Conservation (phyloP, 2,888 invertebrate genomes). For the Augochlorella aurata region DNA sequence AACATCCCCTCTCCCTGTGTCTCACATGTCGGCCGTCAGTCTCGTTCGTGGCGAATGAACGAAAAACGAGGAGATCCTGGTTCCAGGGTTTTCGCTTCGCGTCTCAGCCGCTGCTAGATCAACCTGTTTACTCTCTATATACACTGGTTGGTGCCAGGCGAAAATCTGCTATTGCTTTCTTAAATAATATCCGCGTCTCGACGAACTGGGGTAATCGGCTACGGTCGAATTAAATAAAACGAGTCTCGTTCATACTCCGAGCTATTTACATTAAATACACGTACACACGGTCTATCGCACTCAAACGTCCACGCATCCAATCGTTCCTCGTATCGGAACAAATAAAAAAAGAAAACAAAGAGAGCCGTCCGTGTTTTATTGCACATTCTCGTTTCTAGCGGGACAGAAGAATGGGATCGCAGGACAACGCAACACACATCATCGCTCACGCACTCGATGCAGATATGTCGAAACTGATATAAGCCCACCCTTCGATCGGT, state of each 20-base stretch:
- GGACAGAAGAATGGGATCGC: slow-evolving; percentile 40
- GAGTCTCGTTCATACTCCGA: slow-evolving; percentile 63
- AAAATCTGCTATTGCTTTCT: slow-evolving; percentile 77
- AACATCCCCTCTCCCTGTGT: slow-evolving; percentile 58
- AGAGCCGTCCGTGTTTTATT: slow-evolving; percentile 53
- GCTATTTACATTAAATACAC: slow-evolving; percentile 80
- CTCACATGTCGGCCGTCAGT: slow-evolving; percentile 18
- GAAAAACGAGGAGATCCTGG: slow-evolving; percentile 31
- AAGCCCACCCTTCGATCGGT: slow-evolving; percentile 52
- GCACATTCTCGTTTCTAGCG: slow-evolving; percentile 55
- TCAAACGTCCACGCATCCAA: background rate
- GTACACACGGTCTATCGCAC: background rate
- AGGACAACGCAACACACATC: slow-evolving; percentile 34
- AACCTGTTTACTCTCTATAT: slow-evolving; percentile 53
- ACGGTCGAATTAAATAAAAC: slow-evolving; percentile 70
- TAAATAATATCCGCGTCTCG: slow-evolving; percentile 76
- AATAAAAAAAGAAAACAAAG: background rate
- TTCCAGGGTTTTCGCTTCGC: slow-evolving; percentile 43
- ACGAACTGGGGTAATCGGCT: slow-evolving; percentile 74
- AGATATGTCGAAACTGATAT: slow-evolving; percentile 79
- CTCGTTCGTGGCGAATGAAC: slow-evolving; percentile 15
- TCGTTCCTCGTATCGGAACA: background rate
- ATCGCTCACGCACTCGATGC: slow-evolving; percentile 60
- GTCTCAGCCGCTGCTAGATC: slow-evolving; percentile 43
- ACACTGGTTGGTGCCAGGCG: slow-evolving; percentile 60